These are phyloP conservation scores for Agelastica alni DNA, from an alignment of 2,888 invertebrate species.

Conservation along the genomic window DNA sequence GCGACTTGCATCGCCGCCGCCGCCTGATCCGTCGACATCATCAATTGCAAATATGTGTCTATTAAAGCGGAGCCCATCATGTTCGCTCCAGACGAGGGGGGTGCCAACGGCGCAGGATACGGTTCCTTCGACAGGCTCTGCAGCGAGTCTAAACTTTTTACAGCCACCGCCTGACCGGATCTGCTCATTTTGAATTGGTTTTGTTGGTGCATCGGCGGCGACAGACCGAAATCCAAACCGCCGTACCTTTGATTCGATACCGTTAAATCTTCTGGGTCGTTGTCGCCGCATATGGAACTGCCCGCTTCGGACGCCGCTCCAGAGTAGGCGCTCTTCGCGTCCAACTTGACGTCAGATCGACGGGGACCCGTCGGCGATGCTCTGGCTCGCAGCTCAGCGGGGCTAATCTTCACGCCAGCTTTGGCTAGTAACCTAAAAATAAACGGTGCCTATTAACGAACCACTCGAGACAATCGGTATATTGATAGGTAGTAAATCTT, in stretches of 20 bases:
- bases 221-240: conserved; percentile 54
- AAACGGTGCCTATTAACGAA: too few species aligned
- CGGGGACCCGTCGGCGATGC: conserved; percentile 85
- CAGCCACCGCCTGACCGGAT: conserved; percentile 63
- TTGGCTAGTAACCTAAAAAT: conserved; percentile 74
- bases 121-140: conserved; percentile 70
- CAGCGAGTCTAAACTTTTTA: conserved; percentile 67
- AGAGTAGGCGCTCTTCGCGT: conserved; percentile 69
- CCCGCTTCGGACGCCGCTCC: conserved; percentile 71
- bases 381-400: conserved; percentile 80
- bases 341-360: conserved; percentile 76
- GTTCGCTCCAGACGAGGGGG: conserved; percentile 53
- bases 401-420: conserved; percentile 84
- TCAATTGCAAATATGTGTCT: conserved; percentile 85
- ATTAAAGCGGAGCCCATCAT: conserved; percentile 77
- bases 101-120: conserved; percentile 66
- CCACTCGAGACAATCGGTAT: too few species aligned
- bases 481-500: too few species aligned
- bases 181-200: conserved; percentile 55
- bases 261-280: conserved; percentile 84
- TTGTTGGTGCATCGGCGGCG: conserved; percentile 59
- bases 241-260: conserved; percentile 63
- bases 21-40: conserved; percentile 67
- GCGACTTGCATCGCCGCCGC: conserved; percentile 76
- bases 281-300: conserved; percentile 76